A percentile compares a stretch with the other conserved stretches of the same genome.
These are phyloP conservation scores for Cheirogaleus medius DNA, from an alignment of 2,113 vertebrate genomes.

Conservation along the genomic window DNA sequence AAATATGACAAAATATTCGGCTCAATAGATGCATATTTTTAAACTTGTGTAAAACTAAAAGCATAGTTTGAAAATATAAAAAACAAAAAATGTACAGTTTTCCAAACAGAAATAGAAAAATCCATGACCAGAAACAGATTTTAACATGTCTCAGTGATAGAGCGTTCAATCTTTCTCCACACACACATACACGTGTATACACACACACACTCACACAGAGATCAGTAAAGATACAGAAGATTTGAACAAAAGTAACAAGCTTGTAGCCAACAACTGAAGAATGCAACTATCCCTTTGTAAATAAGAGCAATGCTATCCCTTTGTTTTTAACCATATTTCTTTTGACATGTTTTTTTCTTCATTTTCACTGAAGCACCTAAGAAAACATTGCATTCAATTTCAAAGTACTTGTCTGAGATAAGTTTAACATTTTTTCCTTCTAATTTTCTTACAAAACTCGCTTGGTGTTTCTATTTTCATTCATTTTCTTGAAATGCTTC, in stretches of 20 bases:
- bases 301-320: background rate
- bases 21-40: background rate
- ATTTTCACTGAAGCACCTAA: background rate
- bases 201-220: rapidly evolving
- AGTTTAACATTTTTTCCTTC: background rate
- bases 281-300: background rate
- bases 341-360: background rate
- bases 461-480: conserved; percentile 43
- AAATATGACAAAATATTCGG: background rate
- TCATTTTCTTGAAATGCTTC: conserved; percentile 46
- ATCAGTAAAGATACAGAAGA: background rate
- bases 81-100: background rate
- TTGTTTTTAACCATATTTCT: background rate
- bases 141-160: background rate
- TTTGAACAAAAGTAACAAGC: background rate
- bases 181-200: background rate
- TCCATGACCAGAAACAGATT: background rate
- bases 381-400: background rate
- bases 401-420: background rate
- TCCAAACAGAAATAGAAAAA: background rate
- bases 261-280: background rate
- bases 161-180: background rate
- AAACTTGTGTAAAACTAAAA: background rate
- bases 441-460: conserved; percentile 44
- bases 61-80: background rate